These are phyloP conservation scores for Netelia melanura DNA, from an alignment of 2,888 invertebrate species.

Conservation along the genomic window DNA sequence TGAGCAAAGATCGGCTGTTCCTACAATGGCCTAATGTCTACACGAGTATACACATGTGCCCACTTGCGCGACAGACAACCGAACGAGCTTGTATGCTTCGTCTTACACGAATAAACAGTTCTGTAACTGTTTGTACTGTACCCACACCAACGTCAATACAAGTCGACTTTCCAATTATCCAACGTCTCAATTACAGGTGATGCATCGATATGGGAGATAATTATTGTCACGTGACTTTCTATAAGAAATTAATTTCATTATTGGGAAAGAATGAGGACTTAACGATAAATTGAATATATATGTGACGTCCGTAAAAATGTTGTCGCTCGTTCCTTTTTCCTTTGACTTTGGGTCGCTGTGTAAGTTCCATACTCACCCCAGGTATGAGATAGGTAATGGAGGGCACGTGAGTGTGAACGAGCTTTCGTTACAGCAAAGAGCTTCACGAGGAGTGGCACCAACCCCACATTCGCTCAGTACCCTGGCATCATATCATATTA, in stretches of 20 bases:
- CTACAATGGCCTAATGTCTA: constrained; percentile 33
- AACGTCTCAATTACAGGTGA: no score
- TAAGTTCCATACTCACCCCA: constrained; percentile 15
- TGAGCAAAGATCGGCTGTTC: constrained; percentile 52
- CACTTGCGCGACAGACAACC: neutral
- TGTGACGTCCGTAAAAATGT: neutral
- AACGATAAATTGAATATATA: neutral
- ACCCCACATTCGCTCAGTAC: constrained; percentile 11
- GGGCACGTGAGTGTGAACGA: constrained; percentile 55
- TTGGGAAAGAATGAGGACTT: no score
- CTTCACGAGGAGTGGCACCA: constrained; percentile 13
- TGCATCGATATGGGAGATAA: no score
- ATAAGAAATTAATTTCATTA: no score
- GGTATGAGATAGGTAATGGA: constrained; percentile 43
- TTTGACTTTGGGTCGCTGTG: constrained; percentile 17
- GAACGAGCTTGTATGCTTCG: neutral
- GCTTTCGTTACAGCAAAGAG: constrained; percentile 57
- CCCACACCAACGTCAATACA: no score
- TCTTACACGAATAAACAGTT: neutral
- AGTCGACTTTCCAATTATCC: no score
- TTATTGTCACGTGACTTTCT: no score
- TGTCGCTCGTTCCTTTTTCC: constrained; percentile 17
- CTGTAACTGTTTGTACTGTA: neutral
- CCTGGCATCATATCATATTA: constrained; percentile 48
- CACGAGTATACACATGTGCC: neutral